Conservation (phyloP, 2,888 invertebrate species). For the Drosophila gaucha region DNA sequence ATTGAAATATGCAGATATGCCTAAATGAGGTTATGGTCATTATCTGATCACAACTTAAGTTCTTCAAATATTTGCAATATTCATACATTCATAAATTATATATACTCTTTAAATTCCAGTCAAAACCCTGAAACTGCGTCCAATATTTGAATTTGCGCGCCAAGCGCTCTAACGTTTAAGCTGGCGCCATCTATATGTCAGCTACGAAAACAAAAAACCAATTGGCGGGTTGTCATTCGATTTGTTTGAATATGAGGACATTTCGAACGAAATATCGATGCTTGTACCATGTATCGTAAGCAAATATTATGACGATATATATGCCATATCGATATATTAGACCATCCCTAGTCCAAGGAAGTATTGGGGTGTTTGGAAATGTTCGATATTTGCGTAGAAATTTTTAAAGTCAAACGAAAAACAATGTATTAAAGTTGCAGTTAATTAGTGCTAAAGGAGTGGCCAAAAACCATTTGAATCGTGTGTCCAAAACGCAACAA, state of each 20-base stretch:
- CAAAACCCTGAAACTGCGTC: too few relatives aligned
- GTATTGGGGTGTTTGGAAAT: slow-evolving; percentile 76
- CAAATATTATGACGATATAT: slow-evolving; percentile 5
- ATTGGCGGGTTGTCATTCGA: slow-evolving; percentile 14
- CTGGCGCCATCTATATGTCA: slow-evolving; percentile 43
- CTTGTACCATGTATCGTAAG: slow-evolving; percentile 19
- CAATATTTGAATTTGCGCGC: slow-evolving; percentile 18
- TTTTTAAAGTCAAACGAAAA: slow-evolving; percentile 54
- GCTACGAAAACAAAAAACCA: background rate
- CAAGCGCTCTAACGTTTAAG: background rate
- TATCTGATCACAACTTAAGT: too few relatives aligned
- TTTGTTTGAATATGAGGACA: slow-evolving; percentile 4
- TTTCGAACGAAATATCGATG: slow-evolving; percentile 27
- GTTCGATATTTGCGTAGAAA: slow-evolving; percentile 75
- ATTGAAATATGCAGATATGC: background rate
- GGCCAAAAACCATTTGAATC: slow-evolving; percentile 36
- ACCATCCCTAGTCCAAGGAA: slow-evolving; percentile 55
- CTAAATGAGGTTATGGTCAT: background rate
- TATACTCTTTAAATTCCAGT: background rate
- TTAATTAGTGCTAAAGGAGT: slow-evolving; percentile 42
- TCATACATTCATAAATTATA: background rate
- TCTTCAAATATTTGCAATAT: background rate
- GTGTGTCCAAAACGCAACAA: slow-evolving; percentile 15
- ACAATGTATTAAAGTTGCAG: slow-evolving; percentile 63
- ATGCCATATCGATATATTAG: slow-evolving; percentile 31